Percentiles rank a stretch among this genome's conserved stretches.
Evolutionary conservation across 1,140 invertebrate genomes (phyloP).

Genomic region (Cydia fagiglandana): DNA sequence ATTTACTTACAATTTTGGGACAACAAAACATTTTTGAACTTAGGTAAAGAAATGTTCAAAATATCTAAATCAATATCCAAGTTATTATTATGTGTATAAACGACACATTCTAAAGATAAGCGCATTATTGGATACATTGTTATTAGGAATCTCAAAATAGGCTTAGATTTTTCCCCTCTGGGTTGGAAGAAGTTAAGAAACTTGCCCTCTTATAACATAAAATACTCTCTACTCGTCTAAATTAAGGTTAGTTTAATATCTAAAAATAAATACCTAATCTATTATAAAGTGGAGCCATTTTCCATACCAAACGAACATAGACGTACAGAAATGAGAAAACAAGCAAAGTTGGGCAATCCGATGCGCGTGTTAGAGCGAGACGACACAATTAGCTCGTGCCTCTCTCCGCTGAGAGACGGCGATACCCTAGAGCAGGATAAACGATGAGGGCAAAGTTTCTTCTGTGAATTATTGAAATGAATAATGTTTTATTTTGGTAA

Average conservation of each 20-base stretch:
- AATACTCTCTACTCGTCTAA: no score
- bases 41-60: no score
- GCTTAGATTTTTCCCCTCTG: no score
- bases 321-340: constrained; percentile 64
- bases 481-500: constrained; percentile 71
- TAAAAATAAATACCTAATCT: not conserved
- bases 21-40: no score
- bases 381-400: constrained; percentile 35
- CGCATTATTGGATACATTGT: no score
- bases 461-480: constrained; percentile 67
- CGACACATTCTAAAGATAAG: no score
- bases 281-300: constrained; percentile 36
- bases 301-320: constrained; percentile 42
- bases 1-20: no score
- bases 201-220: no score
- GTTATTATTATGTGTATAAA: no score
- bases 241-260: not conserved
- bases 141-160: no score
- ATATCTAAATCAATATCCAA: no score
- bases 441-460: constrained; percentile 56
- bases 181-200: no score
- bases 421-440: constrained; percentile 37
- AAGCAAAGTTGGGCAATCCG: constrained; percentile 62
- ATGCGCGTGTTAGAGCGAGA: constrained; percentile 51
- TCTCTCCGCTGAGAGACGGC: constrained; percentile 34